Evolutionary conservation across 2,113 vertebrate genomes (phyloP).

Genomic region (Laticauda colubrina): DNA sequence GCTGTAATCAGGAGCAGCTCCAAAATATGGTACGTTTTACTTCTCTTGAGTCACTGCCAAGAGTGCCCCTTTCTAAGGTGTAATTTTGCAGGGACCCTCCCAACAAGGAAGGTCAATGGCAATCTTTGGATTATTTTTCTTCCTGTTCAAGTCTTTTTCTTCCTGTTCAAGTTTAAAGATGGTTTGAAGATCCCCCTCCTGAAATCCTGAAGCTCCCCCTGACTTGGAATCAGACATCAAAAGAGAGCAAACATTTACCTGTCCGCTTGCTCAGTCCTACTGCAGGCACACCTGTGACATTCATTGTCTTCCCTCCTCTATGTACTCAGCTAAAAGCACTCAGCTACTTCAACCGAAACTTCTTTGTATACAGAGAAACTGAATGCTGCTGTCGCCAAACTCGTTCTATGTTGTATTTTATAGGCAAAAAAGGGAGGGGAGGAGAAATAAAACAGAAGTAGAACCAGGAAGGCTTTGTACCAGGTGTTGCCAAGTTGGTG

Average conservation of each 20-base stretch:
- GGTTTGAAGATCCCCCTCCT: not conserved
- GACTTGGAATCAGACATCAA: not conserved
- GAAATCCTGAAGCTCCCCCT: too few relatives aligned
- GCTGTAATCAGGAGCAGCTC: not conserved
- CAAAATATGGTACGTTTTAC: not conserved
- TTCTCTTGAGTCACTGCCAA: not conserved
- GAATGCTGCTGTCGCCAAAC: not conserved
- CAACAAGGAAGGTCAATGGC: not conserved
- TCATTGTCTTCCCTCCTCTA: not conserved
- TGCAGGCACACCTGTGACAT: not conserved
- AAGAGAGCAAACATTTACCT: not conserved
- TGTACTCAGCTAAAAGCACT: not conserved
- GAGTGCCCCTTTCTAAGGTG: too few relatives aligned
- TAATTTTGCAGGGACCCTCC: not conserved
- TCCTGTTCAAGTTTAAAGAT: not conserved
- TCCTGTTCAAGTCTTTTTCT: not conserved
- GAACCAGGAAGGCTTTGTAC: slow-evolving; percentile 2
- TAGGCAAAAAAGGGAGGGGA: not conserved
- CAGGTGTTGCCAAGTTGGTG: not conserved
- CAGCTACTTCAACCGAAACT: slow-evolving; percentile 23
- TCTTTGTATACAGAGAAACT: slow-evolving; percentile 26
- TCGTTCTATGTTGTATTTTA: slow-evolving; percentile 13
- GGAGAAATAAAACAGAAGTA: not conserved
- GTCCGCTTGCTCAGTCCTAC: not conserved
- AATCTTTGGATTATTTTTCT: not conserved